Conservation (phyloP, 1,140 invertebrate species). For the Temnothorax nylanderi region DNA sequence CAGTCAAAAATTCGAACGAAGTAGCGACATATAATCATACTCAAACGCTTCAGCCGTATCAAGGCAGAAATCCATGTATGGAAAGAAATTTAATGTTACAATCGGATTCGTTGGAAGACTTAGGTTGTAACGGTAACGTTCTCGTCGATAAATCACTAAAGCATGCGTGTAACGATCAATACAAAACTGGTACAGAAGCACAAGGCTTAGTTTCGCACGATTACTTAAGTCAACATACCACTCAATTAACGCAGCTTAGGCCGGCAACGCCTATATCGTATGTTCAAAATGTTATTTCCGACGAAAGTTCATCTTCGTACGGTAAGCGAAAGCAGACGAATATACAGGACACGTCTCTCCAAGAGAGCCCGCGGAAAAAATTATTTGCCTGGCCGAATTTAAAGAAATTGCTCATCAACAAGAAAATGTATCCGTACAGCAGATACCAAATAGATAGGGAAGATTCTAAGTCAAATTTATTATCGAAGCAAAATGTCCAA, state of each 20-base stretch:
- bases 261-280: conserved; percentile 89
- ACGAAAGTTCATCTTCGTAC: conserved; percentile 70
- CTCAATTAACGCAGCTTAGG: conserved; percentile 80
- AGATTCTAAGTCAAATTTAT: conserved; percentile 82
- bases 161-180: conserved; percentile 84
- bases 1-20: conserved; percentile 86
- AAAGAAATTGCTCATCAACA: conserved; percentile 76
- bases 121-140: conserved; percentile 85
- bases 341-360: conserved; percentile 73
- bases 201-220: conserved; percentile 86
- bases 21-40: conserved; percentile 78
- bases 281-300: conserved; percentile 91
- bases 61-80: conserved; percentile 95
- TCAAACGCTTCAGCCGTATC: conserved; percentile 90
- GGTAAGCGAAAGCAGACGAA: conserved; percentile 86
- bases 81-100: conserved; percentile 92
- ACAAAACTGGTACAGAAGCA: conserved; percentile 82
- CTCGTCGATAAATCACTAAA: conserved; percentile 91
- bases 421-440: conserved; percentile 78
- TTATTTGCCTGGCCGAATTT: conserved; percentile 75
- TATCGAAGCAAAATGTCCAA: conserved; percentile 75
- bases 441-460: conserved; percentile 81
- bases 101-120: conserved; percentile 87
- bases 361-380: conserved; percentile 73
- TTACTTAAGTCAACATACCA: conserved; percentile 79